A percentile compares a stretch with the other conserved stretches of the same genome.
These are phyloP conservation scores for Protobothrops mucrosquamatus DNA, from an alignment of 2,113 vertebrate species.

Conservation along the genomic window DNA sequence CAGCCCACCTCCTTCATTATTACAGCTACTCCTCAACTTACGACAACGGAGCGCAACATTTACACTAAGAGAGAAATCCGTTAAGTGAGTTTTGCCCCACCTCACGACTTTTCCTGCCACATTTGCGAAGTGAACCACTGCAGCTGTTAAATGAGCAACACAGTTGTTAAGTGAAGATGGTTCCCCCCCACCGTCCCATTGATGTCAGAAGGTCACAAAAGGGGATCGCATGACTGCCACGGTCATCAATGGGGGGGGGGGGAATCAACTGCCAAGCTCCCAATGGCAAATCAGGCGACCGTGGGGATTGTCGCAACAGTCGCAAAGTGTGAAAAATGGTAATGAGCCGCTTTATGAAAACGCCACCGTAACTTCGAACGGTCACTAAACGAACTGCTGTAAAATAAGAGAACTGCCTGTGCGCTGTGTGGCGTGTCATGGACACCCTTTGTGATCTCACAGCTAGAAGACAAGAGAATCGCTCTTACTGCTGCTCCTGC, in stretches of 20 bases:
- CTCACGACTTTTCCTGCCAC: too few relatives aligned
- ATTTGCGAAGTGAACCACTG: too few relatives aligned
- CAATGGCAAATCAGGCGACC: not conserved
- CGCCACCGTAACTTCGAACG: not conserved
- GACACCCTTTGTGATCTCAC: not conserved
- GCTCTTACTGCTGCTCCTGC: constrained; percentile 89
- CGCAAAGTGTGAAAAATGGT: not conserved
- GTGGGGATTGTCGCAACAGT: not conserved
- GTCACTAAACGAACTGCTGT: not conserved
- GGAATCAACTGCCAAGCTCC: not conserved
- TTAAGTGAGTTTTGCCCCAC: not conserved
- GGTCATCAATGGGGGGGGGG: too few relatives aligned
- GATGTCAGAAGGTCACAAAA: too few relatives aligned
- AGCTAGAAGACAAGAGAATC: rapidly evolving
- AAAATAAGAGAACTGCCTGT: not conserved
- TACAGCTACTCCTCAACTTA: not conserved
- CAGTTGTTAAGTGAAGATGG: too few relatives aligned
- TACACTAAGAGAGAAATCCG: not conserved
- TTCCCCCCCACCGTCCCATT: too few relatives aligned
- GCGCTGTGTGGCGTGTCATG: too few relatives aligned
- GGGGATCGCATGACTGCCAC: too few relatives aligned
- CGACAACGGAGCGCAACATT: not conserved
- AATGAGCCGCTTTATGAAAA: too few relatives aligned
- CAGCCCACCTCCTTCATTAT: not conserved
- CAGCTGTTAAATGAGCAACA: too few relatives aligned